Base-by-base conservation (phyloP, 2,888 invertebrate species). In the Phoronis australis region DNA sequence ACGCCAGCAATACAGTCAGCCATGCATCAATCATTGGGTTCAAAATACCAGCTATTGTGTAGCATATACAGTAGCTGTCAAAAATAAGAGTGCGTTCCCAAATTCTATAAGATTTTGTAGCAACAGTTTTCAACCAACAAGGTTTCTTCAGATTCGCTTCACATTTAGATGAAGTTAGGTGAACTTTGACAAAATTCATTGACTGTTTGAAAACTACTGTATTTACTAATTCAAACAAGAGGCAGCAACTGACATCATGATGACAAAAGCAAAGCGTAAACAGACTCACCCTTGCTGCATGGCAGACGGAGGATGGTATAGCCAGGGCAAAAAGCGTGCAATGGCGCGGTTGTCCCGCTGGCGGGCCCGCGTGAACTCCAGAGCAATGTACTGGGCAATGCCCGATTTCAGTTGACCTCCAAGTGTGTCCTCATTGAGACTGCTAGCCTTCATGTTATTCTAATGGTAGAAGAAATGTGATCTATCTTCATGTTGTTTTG, bases 321-420 rank as follows among this genome's bases (percentile, higher is more conserved):
- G 82, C 94, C 95, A 96, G 0, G 96, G 95, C 55, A 94, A 81
- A 74, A 88, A 88, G 58, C 88, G 81, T 2, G 84, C 82, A 35
- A 90, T 85, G 1, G 88, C 86, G 68, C 88, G 82, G 72, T 87
- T 87, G 70, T 94, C 94, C 47, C 91, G 81, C 22, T 73, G 73
- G 72, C 89, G 90, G 20, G 72, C 91, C 49, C 90, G 81, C 0
- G 92, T 90, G 71, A 99, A 87, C 80, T 99, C 97, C 73, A 96
- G 80, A 1, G 97, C 93, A 46, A 96, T 62, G 59, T 73, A 80
- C 69, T 83, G 81, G 0, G 96, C 92, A 41, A 97, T 85, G 23
- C 92, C 94, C 38, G 95, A 93, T 79, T 99, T 99, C 47, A 99
- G 83, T 44, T 93, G 89, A 1, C 95, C 95, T 1, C 97, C 97